These are phyloP conservation scores for Triplophysa bombifrons DNA, from an alignment of 2,797 vertebrate species.

Conservation along the genomic window DNA sequence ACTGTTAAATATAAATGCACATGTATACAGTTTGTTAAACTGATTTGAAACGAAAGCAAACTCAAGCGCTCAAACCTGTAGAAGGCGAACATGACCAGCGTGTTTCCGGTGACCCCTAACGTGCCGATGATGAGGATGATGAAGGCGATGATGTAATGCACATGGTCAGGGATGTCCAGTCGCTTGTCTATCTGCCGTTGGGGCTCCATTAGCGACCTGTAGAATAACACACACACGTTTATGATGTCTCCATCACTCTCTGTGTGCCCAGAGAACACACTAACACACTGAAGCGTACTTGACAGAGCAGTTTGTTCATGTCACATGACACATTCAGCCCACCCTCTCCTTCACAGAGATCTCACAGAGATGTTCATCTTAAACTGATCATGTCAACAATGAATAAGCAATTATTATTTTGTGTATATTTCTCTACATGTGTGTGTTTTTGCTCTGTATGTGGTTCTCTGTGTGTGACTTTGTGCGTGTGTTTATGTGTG, in stretches of 20 bases:
- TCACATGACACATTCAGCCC: conserved; percentile 8
- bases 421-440: no score
- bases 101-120: conserved; percentile 74
- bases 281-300: conserved; percentile 19
- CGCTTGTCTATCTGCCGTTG: conserved; percentile 67
- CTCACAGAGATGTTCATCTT: not conserved
- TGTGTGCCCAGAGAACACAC: not conserved
- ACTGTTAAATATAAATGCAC: no score
- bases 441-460: no score
- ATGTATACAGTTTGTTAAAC: no score
- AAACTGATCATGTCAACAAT: not conserved
- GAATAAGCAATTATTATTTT: no score
- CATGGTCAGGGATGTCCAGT: conserved; percentile 75
- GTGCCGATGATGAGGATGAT: conserved; percentile 73
- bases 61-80: conserved; percentile 66
- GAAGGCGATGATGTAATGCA: conserved; percentile 73
- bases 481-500: no score
- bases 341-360: not conserved
- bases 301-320: conserved; percentile 9
- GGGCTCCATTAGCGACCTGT: conserved; percentile 46
- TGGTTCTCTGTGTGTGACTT: no score
- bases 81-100: conserved; percentile 77
- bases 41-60: not conserved
- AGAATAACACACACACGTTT: not conserved
- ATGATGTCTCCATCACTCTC: not conserved